phyloP scores from a whole-genome alignment of 2,113 vertebrate species.

The Cacatua alba region DNA sequence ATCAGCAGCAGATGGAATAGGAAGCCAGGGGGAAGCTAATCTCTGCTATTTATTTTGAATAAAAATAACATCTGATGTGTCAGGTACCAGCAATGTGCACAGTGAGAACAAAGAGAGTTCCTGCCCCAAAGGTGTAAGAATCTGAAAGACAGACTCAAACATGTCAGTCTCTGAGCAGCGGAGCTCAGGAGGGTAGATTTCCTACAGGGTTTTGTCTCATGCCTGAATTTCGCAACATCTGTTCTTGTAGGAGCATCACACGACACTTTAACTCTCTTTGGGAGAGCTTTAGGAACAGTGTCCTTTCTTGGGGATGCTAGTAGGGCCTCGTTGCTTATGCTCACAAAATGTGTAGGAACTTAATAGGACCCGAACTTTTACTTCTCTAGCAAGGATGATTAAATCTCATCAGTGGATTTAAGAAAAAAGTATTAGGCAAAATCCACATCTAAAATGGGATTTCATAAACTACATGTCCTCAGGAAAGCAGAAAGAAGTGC shows the following conservation, averaged over 20 bases:
- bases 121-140: background rate
- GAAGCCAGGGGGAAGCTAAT: background rate
- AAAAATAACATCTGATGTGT: background rate
- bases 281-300: background rate
- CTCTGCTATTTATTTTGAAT: background rate
- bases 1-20: background rate
- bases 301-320: background rate
- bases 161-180: background rate
- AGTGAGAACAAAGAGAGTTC: background rate
- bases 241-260: background rate
- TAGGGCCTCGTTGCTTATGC: background rate
- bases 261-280: rapidly evolving
- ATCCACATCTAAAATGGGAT: background rate
- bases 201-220: background rate
- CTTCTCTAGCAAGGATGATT: background rate
- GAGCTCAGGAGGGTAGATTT: background rate
- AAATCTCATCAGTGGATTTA: background rate
- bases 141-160: background rate
- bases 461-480: background rate
- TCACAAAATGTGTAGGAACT: background rate
- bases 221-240: background rate
- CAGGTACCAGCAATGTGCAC: background rate
- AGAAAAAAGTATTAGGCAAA: background rate
- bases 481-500: background rate
- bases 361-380: background rate